Percentiles rank a stretch among this genome's conserved stretches.
phyloP scores from a whole-genome alignment of 1,140 invertebrate genomes.

The Coptotermes formosanus region DNA sequence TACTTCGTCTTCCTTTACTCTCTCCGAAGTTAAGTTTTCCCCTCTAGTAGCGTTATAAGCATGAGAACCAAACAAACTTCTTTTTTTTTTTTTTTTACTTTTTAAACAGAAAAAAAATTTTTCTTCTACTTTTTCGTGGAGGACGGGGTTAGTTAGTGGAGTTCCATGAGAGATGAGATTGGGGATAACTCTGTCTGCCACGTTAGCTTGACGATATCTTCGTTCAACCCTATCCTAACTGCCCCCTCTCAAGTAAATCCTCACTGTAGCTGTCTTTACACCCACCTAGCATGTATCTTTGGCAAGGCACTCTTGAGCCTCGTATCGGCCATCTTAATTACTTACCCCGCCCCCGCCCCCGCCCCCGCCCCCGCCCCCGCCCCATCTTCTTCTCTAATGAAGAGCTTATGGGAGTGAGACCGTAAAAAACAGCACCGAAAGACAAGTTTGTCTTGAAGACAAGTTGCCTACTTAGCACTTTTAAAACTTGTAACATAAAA shows the following conservation, averaged over 20 bases:
- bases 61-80: slow-evolving; percentile 1
- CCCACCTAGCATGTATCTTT: not conserved
- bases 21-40: not conserved
- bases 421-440: slow-evolving; percentile 3
- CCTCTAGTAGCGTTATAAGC: not conserved
- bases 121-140: not conserved
- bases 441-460: slow-evolving; percentile 11
- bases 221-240: not conserved
- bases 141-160: slow-evolving; percentile 1
- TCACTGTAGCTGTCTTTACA: not conserved
- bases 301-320: slow-evolving; percentile 20
- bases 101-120: not conserved
- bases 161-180: not conserved
- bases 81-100: not conserved
- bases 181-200: not conserved
- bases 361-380: no score
- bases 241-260: not conserved
- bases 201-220: slow-evolving; percentile 11
- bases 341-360: no score
- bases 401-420: slow-evolving; percentile 27
- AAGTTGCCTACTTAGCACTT: not conserved
- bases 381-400: slow-evolving; percentile 12
- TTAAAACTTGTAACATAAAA: not conserved
- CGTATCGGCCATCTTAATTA: slow-evolving; percentile 30
- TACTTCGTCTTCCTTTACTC: not conserved